Conservation (phyloP, 1,140 invertebrate species). For the Papilio polytes region DNA sequence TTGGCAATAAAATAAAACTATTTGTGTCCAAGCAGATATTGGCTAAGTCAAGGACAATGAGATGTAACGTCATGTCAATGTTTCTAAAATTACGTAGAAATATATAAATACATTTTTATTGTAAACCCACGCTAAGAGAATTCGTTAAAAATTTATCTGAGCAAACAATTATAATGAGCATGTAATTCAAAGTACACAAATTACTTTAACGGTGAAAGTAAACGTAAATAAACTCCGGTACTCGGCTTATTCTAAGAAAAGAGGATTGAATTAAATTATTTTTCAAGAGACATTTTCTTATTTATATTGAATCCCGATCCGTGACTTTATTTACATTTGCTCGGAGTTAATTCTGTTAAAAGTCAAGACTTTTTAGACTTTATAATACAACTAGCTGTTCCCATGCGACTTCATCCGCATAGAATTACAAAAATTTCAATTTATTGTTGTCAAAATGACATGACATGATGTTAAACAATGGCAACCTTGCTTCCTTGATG, state of each 20-base stretch:
- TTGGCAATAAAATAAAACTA: too few relatives aligned
- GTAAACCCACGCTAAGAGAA: not conserved
- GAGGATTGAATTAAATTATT: not conserved
- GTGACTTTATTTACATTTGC: constrained; percentile 10
- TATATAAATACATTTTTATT: not conserved
- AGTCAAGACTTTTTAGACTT: not conserved
- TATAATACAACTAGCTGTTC: too few relatives aligned
- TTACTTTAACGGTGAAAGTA: not conserved
- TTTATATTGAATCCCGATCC: constrained; percentile 6
- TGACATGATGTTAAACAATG: too few relatives aligned
- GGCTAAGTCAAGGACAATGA: too few relatives aligned
- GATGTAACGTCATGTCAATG: too few relatives aligned
- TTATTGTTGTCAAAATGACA: too few relatives aligned
- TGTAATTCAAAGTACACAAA: constrained; percentile 21
- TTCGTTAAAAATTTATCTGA: not conserved
- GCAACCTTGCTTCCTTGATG: too few relatives aligned
- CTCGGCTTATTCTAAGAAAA: not conserved
- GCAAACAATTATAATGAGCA: constrained; percentile 7
- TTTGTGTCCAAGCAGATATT: too few relatives aligned
- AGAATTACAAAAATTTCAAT: too few relatives aligned
- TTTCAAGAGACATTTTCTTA: constrained; percentile 23
- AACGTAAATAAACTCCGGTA: not conserved
- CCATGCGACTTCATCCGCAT: too few relatives aligned
- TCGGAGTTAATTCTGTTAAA: constrained; percentile 1
- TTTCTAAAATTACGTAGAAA: too few relatives aligned